Evolutionary conservation across 2,113 vertebrate genomes (phyloP).

Genomic region (Atractosteus spatula): DNA sequence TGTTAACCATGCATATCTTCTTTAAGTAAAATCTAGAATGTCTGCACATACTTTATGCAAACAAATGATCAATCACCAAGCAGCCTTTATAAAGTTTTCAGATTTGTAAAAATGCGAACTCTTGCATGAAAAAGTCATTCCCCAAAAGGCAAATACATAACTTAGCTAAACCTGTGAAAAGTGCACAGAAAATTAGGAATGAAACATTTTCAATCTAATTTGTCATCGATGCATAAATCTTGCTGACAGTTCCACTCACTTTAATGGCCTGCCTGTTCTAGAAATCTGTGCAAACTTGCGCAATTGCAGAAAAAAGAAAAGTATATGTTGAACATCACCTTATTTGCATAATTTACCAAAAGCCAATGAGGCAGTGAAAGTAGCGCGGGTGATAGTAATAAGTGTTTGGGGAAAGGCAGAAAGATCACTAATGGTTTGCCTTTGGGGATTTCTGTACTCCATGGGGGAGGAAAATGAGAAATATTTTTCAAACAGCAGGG

Average conservation of each 20-base stretch:
- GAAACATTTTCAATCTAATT: slow-evolving; percentile 90
- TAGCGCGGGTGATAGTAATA: slow-evolving; percentile 98
- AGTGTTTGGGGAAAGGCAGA: slow-evolving; percentile 98
- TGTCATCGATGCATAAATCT: slow-evolving; percentile 99
- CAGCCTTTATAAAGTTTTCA: slow-evolving; percentile 22
- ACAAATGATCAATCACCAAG: slow-evolving; percentile 8
- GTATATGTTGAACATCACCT: slow-evolving; percentile 98
- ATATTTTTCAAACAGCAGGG: slow-evolving; percentile 99
- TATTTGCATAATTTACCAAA: slow-evolving; percentile 99
- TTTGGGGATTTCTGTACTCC: slow-evolving; percentile 99
- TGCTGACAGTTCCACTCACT: slow-evolving; percentile 98
- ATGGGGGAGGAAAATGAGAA: slow-evolving; percentile 99
- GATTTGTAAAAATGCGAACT: slow-evolving; percentile 53
- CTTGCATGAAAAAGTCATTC: slow-evolving; percentile 32
- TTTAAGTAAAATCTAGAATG: slow-evolving; percentile 2
- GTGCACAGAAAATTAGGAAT: slow-evolving; percentile 38
- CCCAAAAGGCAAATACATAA: slow-evolving; percentile 65
- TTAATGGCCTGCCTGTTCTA: slow-evolving; percentile 95
- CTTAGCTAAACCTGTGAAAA: slow-evolving; percentile 64
- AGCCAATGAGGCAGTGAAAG: slow-evolving; percentile 99
- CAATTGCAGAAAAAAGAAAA: slow-evolving; percentile 91
- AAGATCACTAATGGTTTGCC: slow-evolving; percentile 99
- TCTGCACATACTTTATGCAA: slow-evolving; percentile 3
- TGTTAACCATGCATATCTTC: slow-evolving; percentile 22
- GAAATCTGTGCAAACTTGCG: slow-evolving; percentile 99